Evolutionary conservation across 2,113 vertebrate species (phyloP), one percentile per base, ranked within the genome.

Genomic region (Tiliqua scincoides): DNA sequence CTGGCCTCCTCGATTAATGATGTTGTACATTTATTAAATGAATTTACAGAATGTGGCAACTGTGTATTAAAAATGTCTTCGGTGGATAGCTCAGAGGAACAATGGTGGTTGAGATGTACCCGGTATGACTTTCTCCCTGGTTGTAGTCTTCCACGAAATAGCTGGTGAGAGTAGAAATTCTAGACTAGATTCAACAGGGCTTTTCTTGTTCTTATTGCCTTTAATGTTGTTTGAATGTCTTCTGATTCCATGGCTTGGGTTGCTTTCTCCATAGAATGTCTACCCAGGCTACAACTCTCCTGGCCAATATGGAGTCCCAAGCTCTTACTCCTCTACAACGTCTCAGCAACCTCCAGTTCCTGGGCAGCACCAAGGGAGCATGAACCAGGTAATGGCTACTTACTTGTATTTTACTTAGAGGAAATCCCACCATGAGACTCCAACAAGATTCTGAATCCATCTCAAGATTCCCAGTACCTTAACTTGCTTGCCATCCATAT

Each of bases 221-320:
- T 2, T 52, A 37, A 15, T 80, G 54, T 27, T 17, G 23, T 37
- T 10, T 73, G 43, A 6, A 17, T 20, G 63, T 84, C 6, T 18
- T 0, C 73, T 89, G 10, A 2, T 30, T 40, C 59, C 20, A 8
- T 79, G 82, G 18, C 18, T 63, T 79, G 82, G 32, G 7, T 63
- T 67, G 3, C 80, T 61, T 48, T 89, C 32, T 70, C 96, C 95
- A 94, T 95, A 98, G 96, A 92, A 96, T 91, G 87, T 94, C 95
- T 90, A 98, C 96, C 94, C 96, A 94, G 92, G 94, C 85, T 96
- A 97, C 14, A 78, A 89, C 74, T 91, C 93, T 8, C 86, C 94
- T 0, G 96, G 96, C 89, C 98, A 98, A 89, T 98, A 98, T 63
- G 95, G 96, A 52, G 95, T 96, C 80, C 91, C 96, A 32, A 93